Evolutionary conservation across 1,140 invertebrate genomes (phyloP), one percentile per base, ranked within the genome.

Genomic region (Maniola jurtina): DNA sequence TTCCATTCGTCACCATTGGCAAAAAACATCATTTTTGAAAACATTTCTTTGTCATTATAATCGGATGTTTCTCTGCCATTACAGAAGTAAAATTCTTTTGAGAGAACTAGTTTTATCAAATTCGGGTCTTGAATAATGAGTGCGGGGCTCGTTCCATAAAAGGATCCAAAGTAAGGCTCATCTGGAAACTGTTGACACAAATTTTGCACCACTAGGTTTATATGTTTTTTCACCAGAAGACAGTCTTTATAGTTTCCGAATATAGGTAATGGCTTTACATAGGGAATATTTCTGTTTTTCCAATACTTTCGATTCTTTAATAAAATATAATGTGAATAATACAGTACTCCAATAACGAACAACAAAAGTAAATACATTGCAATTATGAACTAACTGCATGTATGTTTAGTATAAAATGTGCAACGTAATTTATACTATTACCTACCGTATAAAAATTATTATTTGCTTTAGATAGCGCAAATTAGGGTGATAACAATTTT

Each of bases 31-130:
- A 10, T 42, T 13, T 13, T 42, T 9, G 40, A 10, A 9, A 42
- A 2, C 40, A 42, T 13, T 42, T 42, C 40, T 13, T 13, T 42
- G 47, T n/a, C 11, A n/a, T 42, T n/a, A 14, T 48, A 48, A 14
- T 48, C 47, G 0, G 47, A 48, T 48, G 6, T n/a, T 14, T 48
- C 47, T n/a, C 47, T 11, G 6, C 47, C 85, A 35, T 78, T 80
- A 70, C 92, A 92, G 66, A 84, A 80, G 15, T 84, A 77, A 70
- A 92, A 92, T 70, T 92, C 91, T 65, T 84, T 86, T 11, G 92
- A 76, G 4, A 89, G 69, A 10, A 92, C 76, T 7, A 77, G 64
- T 72, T 90, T 91, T 16, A 92, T 85, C 6, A 92, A 64, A 36
- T 92, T 84, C 6, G n/a, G 10, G 14, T 48, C 47, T 48, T n/a